Evolutionary conservation across 2,113 vertebrate genomes (phyloP).

Genomic region (Jaculus jaculus): DNA sequence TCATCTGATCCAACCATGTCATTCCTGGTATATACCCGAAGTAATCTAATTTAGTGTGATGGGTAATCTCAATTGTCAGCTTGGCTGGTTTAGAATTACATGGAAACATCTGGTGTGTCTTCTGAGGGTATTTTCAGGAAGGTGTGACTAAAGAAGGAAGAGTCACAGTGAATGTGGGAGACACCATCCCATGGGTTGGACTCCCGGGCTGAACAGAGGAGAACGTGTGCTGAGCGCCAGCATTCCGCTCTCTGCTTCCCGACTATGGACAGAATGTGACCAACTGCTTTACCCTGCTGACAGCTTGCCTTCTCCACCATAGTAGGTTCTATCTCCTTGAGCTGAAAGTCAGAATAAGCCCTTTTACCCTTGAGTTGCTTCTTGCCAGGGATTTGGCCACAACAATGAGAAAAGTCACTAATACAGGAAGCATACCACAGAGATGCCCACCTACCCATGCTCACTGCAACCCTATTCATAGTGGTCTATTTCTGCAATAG

Average conservation of each 20-base stretch:
- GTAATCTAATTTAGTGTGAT: not conserved
- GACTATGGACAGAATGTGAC: too few relatives aligned
- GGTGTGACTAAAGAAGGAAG: not conserved
- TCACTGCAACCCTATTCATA: not conserved
- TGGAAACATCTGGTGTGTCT: too few relatives aligned
- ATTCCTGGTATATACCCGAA: not conserved
- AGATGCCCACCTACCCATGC: not conserved
- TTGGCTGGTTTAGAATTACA: not conserved
- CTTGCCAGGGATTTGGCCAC: too few relatives aligned
- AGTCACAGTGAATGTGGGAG: not conserved
- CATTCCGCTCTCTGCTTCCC: too few relatives aligned
- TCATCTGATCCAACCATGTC: not conserved
- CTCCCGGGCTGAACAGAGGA: too few relatives aligned
- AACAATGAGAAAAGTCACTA: too few relatives aligned
- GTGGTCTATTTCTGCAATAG: not conserved
- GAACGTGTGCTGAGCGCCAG: not conserved
- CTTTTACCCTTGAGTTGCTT: too few relatives aligned
- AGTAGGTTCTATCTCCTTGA: too few relatives aligned
- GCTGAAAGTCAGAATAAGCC: too few relatives aligned
- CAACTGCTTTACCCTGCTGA: not conserved
- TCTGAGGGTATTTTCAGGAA: not conserved
- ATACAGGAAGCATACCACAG: not conserved
- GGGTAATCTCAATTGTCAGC: not conserved
- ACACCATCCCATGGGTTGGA: not conserved
- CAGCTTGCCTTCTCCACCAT: not conserved